Conservation (phyloP, 2,113 vertebrate genomes). For the Candoia aspera region DNA sequence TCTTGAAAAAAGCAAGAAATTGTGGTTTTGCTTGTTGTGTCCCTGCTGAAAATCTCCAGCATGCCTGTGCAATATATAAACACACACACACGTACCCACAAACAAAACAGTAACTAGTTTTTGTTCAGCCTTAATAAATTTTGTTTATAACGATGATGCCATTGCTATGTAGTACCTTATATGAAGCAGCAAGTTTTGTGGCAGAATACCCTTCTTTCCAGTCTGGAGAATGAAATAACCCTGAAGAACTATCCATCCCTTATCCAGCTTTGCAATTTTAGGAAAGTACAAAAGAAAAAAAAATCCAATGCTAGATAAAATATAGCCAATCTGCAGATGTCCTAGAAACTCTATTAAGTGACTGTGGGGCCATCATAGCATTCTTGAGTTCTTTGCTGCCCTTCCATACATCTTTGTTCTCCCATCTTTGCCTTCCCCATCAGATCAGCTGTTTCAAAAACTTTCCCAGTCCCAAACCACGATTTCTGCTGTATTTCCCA, state of each 20-base stretch:
- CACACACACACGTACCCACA: no score
- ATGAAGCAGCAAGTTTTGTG: not conserved
- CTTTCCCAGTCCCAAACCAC: not conserved
- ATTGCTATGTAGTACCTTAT: no score
- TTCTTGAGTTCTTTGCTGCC: not conserved
- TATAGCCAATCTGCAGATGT: not conserved
- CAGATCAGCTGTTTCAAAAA: not conserved
- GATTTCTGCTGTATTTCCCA: conserved; percentile 1
- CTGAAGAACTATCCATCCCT: not conserved
- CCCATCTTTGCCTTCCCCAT: not conserved
- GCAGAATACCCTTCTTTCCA: not conserved
- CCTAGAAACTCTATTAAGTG: not conserved
- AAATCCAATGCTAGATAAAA: not conserved
- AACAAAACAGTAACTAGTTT: not conserved
- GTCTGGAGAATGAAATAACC: not conserved
- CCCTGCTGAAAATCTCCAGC: not conserved
- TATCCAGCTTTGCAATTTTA: not conserved
- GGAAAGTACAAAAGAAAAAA: no score
- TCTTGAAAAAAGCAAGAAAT: not conserved
- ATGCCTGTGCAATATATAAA: not conserved
- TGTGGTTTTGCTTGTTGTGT: not conserved
- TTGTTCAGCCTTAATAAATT: not conserved
- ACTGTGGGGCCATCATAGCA: not conserved
- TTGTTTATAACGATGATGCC: not conserved
- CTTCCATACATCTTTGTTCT: not conserved